Percentiles rank a stretch among this genome's conserved stretches.
phyloP scores from a whole-genome alignment of 1,140 invertebrate genomes.

The Leptoteleia sp. region DNA sequence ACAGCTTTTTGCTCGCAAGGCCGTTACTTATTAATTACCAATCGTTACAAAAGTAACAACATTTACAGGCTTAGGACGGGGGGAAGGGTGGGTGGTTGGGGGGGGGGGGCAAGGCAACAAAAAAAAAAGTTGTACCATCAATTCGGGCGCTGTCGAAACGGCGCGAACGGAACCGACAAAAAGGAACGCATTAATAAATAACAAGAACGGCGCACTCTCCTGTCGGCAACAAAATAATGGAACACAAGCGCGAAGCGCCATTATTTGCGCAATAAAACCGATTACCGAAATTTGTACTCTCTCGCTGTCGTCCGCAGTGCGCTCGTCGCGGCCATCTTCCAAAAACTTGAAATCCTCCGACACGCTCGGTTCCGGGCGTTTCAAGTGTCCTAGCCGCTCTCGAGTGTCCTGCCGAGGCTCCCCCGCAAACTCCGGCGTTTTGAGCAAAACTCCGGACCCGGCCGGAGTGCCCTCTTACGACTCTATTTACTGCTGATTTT shows the following conservation, averaged over 20 bases:
- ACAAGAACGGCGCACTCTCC: slow-evolving; percentile 16
- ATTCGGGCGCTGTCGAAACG: no score
- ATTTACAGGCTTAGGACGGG: no score
- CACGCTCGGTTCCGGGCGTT: slow-evolving; percentile 26
- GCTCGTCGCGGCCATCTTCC: slow-evolving; percentile 39
- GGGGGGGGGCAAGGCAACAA: no score
- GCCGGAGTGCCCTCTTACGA: slow-evolving; percentile 20
- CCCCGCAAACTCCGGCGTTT: slow-evolving; percentile 63
- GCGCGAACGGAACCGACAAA: no score
- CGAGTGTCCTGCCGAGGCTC: slow-evolving; percentile 52
- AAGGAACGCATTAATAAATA: slow-evolving; percentile 50
- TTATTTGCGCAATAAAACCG: slow-evolving; percentile 58
- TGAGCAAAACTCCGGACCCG: slow-evolving; percentile 23
- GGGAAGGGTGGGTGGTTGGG: no score
- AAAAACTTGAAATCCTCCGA: slow-evolving; percentile 64
- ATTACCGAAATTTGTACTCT: slow-evolving; percentile 69
- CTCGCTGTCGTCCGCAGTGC: slow-evolving; percentile 62
- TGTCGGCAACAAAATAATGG: slow-evolving; percentile 52
- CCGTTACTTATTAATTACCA: no score
- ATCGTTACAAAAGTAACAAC: no score
- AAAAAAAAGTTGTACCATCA: no score
- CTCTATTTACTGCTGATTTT: slow-evolving; percentile 49
- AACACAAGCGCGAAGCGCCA: slow-evolving; percentile 23
- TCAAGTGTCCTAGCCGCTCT: slow-evolving; percentile 35
- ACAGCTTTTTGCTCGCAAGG: no score